Conservation (phyloP, 2,113 vertebrate genomes). For the Chunga burmeisteri region DNA sequence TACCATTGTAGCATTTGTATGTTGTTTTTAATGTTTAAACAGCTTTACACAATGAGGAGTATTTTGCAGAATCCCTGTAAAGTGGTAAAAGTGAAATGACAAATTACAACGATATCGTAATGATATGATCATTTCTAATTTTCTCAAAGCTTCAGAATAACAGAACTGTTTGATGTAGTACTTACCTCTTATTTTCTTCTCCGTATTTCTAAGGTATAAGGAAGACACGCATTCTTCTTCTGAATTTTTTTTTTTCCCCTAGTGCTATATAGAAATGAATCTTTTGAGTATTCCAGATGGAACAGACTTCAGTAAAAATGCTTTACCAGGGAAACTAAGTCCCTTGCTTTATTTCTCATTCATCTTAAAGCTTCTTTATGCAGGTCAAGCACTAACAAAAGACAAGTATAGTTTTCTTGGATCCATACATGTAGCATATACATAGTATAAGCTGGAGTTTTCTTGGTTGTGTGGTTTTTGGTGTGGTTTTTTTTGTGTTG, state of each 20-base stretch:
- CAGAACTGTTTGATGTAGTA: background rate
- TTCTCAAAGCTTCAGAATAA: background rate
- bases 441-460: background rate
- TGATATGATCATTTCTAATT: background rate
- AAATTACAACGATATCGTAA: background rate
- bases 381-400: background rate
- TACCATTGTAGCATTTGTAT: background rate
- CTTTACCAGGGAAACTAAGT: background rate
- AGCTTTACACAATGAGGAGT: background rate
- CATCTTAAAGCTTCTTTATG: background rate
- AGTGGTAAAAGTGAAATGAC: background rate
- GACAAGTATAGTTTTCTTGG: background rate
- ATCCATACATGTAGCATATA: background rate
- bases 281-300: background rate
- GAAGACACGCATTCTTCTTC: background rate
- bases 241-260: background rate
- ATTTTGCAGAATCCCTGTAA: background rate
- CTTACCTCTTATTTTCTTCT: background rate
- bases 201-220: background rate
- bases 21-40: background rate
- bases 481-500: background rate
- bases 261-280: background rate
- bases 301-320: background rate
- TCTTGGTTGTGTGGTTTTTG: too few species aligned
- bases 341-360: background rate